phyloP scores from a whole-genome alignment of 1,140 invertebrate genomes.

The Nephotettix cincticeps region DNA sequence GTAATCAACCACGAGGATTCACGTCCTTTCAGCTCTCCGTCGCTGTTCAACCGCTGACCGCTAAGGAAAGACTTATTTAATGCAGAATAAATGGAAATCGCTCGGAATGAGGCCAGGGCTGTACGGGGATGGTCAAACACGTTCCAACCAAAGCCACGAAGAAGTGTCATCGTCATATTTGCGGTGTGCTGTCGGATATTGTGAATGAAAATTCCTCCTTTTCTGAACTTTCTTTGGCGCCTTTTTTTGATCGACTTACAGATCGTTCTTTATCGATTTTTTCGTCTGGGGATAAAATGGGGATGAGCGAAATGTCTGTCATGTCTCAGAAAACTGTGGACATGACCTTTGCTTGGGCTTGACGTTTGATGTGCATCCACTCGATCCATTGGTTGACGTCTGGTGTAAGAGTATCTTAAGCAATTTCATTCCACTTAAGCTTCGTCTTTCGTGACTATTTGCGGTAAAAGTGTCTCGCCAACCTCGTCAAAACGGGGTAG shows the following conservation, averaged over 20 bases:
- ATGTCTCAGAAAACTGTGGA: no score
- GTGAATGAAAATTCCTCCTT: conserved; percentile 40
- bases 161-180: conserved; percentile 30
- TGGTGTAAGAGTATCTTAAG: background rate
- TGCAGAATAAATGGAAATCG: conserved; percentile 43
- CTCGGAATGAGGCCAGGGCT: conserved; percentile 43
- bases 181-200: conserved; percentile 44
- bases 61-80: conserved; percentile 32
- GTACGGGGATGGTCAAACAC: conserved; percentile 43
- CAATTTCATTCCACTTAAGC: no score
- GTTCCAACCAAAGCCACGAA: conserved; percentile 41
- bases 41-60: conserved; percentile 21
- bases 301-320: no score
- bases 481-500: no score
- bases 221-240: conserved; percentile 31
- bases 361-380: conserved; percentile 10
- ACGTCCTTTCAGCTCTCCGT: conserved; percentile 29
- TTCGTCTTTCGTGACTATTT: background rate
- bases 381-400: conserved; percentile 17
- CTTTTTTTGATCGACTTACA: no score
- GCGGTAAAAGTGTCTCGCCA: no score
- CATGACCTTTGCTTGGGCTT: no score
- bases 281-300: no score
- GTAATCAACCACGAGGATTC: conserved; percentile 19
- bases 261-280: no score